Conservation (phyloP, 2,113 vertebrate species). For the Syngnathus floridae region DNA sequence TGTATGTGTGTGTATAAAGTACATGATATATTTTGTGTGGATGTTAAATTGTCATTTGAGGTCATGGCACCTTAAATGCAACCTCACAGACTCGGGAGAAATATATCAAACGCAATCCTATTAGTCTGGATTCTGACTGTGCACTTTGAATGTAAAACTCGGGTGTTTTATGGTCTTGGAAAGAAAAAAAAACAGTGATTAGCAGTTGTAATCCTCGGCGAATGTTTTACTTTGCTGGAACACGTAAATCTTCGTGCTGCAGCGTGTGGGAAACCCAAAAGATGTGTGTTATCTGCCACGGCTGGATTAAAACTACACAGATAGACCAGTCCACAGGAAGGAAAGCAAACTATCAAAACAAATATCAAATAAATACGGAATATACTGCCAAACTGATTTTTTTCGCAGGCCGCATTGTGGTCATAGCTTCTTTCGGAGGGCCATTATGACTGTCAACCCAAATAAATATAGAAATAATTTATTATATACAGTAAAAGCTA, state of each 20-base stretch:
- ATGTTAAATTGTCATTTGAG: slow-evolving; percentile 7
- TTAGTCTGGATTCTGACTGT: slow-evolving; percentile 64
- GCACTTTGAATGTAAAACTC: slow-evolving; percentile 14
- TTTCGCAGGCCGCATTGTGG: too few relatives aligned
- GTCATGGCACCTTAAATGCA: slow-evolving; percentile 18
- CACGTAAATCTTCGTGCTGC: slow-evolving; percentile 14
- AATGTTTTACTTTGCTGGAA: slow-evolving; percentile 23
- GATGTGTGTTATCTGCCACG: slow-evolving; percentile 11
- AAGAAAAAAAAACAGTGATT: slow-evolving; percentile 17
- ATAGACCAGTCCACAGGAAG: too few relatives aligned
- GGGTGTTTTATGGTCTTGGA: slow-evolving; percentile 12
- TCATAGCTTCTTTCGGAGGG: too few relatives aligned
- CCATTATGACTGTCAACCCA: too few relatives aligned
- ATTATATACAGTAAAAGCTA: too few relatives aligned
- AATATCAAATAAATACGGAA: too few relatives aligned
- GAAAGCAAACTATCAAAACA: background rate
- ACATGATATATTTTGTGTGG: background rate
- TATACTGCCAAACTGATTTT: too few relatives aligned
- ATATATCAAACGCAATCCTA: slow-evolving; percentile 67
- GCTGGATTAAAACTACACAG: slow-evolving; percentile 1
- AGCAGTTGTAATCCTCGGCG: slow-evolving; percentile 15
- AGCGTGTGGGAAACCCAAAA: slow-evolving; percentile 12
- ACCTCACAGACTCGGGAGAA: slow-evolving; percentile 48
- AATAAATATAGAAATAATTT: too few relatives aligned
- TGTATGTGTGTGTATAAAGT: background rate